Percentiles rank a stretch among this genome's conserved stretches.
Conservation (phyloP, 2,797 vertebrate species). For the Siniperca obscura region DNA sequence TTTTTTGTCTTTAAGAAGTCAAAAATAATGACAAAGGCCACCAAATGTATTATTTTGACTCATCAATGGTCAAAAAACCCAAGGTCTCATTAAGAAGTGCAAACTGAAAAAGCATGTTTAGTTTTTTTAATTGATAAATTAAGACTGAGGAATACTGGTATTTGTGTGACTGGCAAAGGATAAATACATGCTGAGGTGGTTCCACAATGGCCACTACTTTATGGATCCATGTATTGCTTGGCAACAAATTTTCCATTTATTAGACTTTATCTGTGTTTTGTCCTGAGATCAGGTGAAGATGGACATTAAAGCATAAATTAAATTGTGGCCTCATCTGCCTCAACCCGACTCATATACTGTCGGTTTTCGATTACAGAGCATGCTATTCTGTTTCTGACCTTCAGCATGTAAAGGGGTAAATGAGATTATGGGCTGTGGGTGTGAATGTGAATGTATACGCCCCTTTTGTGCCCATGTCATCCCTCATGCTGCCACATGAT, state of each 20-base stretch:
- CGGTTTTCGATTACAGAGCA: conserved; percentile 8
- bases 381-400: not conserved
- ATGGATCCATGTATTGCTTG: not conserved
- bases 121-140: no score
- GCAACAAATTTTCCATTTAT: not conserved
- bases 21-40: not conserved
- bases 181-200: not conserved
- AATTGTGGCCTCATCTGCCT: not conserved
- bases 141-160: not conserved
- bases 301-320: not conserved
- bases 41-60: not conserved
- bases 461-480: not conserved
- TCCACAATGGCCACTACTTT: not conserved
- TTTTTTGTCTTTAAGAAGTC: not conserved
- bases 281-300: not conserved
- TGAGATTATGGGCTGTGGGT: not conserved
- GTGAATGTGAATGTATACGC: not conserved
- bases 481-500: not conserved
- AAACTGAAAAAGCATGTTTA: not conserved
- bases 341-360: not conserved
- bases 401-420: not conserved
- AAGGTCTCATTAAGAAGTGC: not conserved
- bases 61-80: no score
- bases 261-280: not conserved
- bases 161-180: not conserved